phyloP scores from a whole-genome alignment of 2,888 invertebrate genomes.

The Phoenoteleia sp. region DNA sequence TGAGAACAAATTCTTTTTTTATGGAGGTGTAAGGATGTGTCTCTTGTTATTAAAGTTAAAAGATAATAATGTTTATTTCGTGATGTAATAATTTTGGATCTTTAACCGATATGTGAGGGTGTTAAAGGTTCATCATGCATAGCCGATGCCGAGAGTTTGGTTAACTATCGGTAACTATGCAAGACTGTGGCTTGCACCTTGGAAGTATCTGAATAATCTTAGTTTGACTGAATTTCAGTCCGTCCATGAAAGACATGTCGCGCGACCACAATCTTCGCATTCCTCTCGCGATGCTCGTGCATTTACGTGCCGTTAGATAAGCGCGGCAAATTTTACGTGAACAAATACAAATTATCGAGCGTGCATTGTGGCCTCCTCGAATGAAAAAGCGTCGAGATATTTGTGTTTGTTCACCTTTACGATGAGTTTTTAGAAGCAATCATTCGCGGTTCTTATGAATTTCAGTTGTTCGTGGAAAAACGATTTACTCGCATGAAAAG shows the following conservation, averaged over 20 bases:
- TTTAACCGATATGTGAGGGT: constrained; percentile 26
- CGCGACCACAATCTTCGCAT: constrained; percentile 67
- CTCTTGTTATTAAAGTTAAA: too few relatives aligned
- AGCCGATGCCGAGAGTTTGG: constrained; percentile 53
- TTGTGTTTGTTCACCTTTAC: too few relatives aligned
- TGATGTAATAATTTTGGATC: not conserved
- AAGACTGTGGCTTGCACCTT: constrained; percentile 75
- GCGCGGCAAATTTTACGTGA: constrained; percentile 24
- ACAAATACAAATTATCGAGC: not conserved
- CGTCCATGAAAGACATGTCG: constrained; percentile 62
- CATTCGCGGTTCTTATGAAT: too few relatives aligned
- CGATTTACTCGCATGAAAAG: too few relatives aligned
- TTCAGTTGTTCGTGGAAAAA: too few relatives aligned
- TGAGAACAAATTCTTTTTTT: too few relatives aligned
- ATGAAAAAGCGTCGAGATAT: too few relatives aligned
- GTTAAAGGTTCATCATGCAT: constrained; percentile 12
- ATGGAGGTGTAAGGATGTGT: too few relatives aligned
- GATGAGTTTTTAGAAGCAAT: too few relatives aligned
- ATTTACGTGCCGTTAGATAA: constrained; percentile 25
- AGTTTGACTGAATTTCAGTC: constrained; percentile 53
- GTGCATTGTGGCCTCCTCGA: not conserved
- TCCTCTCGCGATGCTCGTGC: constrained; percentile 29
- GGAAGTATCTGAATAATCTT: constrained; percentile 66
- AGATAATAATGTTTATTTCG: too few relatives aligned
- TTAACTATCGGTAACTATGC: constrained; percentile 77